A percentile compares a stretch with the other conserved stretches of the same genome.
Evolutionary conservation across 2,113 vertebrate genomes (phyloP).

Genomic region (Hyaena hyaena): DNA sequence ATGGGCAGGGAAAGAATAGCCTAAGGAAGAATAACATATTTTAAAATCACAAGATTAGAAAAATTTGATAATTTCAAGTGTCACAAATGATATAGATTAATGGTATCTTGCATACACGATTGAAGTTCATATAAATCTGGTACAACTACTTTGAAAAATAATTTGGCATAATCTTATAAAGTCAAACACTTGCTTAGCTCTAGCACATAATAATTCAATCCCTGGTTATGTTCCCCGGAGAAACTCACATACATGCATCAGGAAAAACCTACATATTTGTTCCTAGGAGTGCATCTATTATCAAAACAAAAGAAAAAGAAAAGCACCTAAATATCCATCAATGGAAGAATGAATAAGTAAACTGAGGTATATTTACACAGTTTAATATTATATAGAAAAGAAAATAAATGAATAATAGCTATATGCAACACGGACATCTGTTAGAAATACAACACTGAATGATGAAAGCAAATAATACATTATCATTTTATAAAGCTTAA

Average conservation of each 20-base stretch:
- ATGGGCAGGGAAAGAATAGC: neutral
- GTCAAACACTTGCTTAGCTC: neutral
- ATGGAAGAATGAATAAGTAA: neutral
- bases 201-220: neutral
- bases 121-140: neutral
- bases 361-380: neutral
- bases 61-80: constrained; percentile 26
- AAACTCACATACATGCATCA: neutral
- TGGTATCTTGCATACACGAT: neutral
- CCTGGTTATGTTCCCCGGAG: neutral
- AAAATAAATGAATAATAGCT: neutral
- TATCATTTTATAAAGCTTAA: neutral
- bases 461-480: neutral
- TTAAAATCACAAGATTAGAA: constrained; percentile 31
- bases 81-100: constrained; percentile 1
- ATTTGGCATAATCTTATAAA: constrained; percentile 26
- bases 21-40: neutral
- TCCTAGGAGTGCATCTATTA: neutral
- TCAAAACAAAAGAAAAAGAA: neutral
- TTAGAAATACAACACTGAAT: neutral
- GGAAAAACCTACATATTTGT: neutral
- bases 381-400: neutral
- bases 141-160: constrained; percentile 11
- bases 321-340: neutral
- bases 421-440: neutral